Percentiles rank a stretch among this genome's conserved stretches.
phyloP scores from a whole-genome alignment of 2,888 invertebrate genomes.

The Taphrorychus bicolor region DNA sequence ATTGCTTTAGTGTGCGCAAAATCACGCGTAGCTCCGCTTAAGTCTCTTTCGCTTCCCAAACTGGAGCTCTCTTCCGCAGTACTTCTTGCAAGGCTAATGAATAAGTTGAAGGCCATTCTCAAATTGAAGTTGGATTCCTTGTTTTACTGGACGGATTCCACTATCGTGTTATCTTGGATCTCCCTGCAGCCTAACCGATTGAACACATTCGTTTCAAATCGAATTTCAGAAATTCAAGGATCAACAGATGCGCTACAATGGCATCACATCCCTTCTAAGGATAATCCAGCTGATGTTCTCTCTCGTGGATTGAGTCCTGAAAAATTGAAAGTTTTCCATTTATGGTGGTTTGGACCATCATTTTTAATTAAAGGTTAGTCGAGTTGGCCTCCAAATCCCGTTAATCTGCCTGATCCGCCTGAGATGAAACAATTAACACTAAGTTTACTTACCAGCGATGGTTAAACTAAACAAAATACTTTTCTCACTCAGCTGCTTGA shows the following conservation, averaged over 20 bases:
- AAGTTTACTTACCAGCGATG: background rate
- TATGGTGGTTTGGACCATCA: constrained; percentile 2
- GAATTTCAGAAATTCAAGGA: constrained; percentile 31
- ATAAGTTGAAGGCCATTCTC: background rate
- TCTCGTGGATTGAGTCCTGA: constrained; percentile 5
- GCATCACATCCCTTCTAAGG: constrained; percentile 24
- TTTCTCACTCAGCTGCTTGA: no score
- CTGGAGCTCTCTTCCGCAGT: background rate
- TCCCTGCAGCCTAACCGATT: constrained; percentile 11
- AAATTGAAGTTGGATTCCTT: background rate
- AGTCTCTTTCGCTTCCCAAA: constrained; percentile 11
- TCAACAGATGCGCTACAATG: constrained; percentile 14
- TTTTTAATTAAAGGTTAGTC: background rate
- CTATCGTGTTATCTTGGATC: constrained; percentile 29
- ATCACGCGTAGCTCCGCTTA: constrained; percentile 26
- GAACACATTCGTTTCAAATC: constrained; percentile 34
- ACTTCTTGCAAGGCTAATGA: background rate
- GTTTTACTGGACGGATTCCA: background rate
- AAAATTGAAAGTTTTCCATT: background rate
- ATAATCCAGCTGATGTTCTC: constrained; percentile 36
- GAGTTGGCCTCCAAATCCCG: no score
- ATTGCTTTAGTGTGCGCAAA: constrained; percentile 29
- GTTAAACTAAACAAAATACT: no score
- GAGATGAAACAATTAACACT: no score
- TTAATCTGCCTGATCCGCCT: background rate